These are phyloP conservation scores for Poecilia picta DNA, from an alignment of 2,797 vertebrate species.

Conservation along the genomic window DNA sequence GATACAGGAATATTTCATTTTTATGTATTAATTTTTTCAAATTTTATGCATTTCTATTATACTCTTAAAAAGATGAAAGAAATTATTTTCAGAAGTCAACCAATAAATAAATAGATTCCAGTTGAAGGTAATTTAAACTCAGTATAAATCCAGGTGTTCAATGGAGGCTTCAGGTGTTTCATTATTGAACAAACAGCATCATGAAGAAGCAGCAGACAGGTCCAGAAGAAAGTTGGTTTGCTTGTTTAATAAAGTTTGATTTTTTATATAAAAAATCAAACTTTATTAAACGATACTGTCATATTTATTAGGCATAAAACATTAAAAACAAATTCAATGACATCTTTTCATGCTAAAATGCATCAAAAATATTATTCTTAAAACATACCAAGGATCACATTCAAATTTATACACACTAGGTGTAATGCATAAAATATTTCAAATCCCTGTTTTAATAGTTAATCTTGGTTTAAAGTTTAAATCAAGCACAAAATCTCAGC, in stretches of 20 bases:
- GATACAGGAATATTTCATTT: neutral
- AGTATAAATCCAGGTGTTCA: neutral
- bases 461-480: neutral
- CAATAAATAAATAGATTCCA: neutral
- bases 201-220: neutral
- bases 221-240: neutral
- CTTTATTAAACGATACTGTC: too few relatives aligned
- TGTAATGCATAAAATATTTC: neutral
- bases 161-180: neutral
- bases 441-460: neutral
- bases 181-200: neutral
- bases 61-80: neutral
- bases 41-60: neutral
- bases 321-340: neutral
- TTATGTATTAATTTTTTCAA: neutral
- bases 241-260: too few relatives aligned
- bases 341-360: constrained; percentile 2
- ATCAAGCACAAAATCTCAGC: neutral
- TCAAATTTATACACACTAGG: neutral
- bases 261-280: too few relatives aligned
- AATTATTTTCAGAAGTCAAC: neutral
- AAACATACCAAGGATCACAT: neutral
- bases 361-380: neutral
- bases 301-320: neutral
- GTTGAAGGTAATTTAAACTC: neutral